Evolutionary conservation across 2,888 invertebrate genomes (phyloP), one percentile per base, ranked within the genome.

Genomic region (Drosophila neonasuta): DNA sequence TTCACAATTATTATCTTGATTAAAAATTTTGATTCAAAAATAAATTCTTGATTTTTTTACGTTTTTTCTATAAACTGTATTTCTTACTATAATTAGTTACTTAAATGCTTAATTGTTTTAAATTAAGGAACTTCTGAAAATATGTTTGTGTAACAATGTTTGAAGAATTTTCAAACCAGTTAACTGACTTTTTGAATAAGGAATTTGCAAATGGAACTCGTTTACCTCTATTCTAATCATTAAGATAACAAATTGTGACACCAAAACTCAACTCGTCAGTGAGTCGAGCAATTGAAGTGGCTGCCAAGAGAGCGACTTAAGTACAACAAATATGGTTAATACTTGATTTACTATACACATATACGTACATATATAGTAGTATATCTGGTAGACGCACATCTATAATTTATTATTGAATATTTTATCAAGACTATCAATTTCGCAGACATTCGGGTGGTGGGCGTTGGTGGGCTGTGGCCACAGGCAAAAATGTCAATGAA

Each of bases 401-500:
- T 56, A 55, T 45, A 68, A 72, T 68, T 68, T 72, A 57, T 51
- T 50, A 41, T 42, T 57, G 50, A 42, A 45, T 50, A 59, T 71
- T 59, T 63, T 63, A 56, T 57, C 56, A 57, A 54, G 51, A 65
- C 52, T 73, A 70, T 73, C 66, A 66, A 73, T 70, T 73, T 63
- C 54, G 42, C 39, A 45, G 60, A 36, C 45, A 41, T 36, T 36
- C 54, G 54, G 39, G 39, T 2, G 9, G 36, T 8, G 30, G 17
- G 56, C 2, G 1, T 13, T 58, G 50, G 50, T 55, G 57, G 44
- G 41, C 17, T 36, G 11, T 51, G 36, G 50, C 60, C 57, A 17
- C 46, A 48, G 50, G 10, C 17, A 71, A 71, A 71, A 82, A 80
- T 79, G 79, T 79, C 82, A 84, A 77, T 74, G 77, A 80, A 79